Evolutionary conservation across 2,113 vertebrate genomes (phyloP).

Genomic region (Bothrops jararaca): DNA sequence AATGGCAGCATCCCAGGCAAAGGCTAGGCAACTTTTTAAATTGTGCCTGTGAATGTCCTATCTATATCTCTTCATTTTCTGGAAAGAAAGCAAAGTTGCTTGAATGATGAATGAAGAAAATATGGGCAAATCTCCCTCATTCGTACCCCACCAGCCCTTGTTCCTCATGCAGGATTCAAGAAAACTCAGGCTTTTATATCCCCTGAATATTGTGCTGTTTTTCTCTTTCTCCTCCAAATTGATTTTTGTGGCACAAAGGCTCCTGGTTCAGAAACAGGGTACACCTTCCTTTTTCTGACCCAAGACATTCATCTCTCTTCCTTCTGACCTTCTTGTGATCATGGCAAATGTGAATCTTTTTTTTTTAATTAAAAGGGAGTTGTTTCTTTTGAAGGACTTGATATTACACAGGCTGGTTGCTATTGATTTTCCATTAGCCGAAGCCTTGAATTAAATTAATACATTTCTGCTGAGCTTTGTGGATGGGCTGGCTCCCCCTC

Average conservation of each 20-base stretch:
- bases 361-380: conserved; percentile 41
- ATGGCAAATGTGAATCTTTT: conserved; percentile 28
- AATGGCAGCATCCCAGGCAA: not conserved
- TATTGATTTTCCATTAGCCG: conserved; percentile 49
- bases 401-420: conserved; percentile 13
- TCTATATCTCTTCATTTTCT: conserved; percentile 30
- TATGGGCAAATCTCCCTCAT: conserved; percentile 41
- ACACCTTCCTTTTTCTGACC: conserved; percentile 20
- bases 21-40: not conserved
- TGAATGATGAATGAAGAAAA: conserved; percentile 17
- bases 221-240: conserved; percentile 39
- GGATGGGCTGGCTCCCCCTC: conserved; percentile 35
- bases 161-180: conserved; percentile 62
- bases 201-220: conserved; percentile 43
- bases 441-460: conserved; percentile 43
- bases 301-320: conserved; percentile 17
- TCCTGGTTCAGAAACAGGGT: conserved; percentile 20
- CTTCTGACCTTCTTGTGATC: conserved; percentile 43
- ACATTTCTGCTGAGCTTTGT: conserved; percentile 48
- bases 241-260: conserved; percentile 31
- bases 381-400: conserved; percentile 36
- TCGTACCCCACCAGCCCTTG: conserved; percentile 35
- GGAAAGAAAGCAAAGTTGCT: conserved; percentile 17
- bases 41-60: not conserved
- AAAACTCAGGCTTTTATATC: conserved; percentile 43